Conservation (phyloP, 2,113 vertebrate genomes). For the Sarotherodon lohbergeri region DNA sequence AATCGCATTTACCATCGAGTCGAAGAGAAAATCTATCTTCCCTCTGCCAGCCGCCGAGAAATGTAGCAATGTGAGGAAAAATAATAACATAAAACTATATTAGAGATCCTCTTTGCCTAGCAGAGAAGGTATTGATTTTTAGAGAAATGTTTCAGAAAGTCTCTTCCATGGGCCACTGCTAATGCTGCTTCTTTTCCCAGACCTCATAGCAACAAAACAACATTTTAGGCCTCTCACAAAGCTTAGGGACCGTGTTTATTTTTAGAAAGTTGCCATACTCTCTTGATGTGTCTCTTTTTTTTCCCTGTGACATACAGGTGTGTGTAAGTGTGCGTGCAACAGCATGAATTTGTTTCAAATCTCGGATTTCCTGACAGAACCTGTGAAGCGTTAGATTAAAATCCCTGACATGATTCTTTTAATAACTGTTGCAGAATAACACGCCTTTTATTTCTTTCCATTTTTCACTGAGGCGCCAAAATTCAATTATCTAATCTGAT, state of each 20-base stretch:
- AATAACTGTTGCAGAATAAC: conserved; percentile 57
- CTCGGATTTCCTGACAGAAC: conserved; percentile 40
- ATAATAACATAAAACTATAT: conserved; percentile 74
- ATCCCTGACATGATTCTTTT: conserved; percentile 55
- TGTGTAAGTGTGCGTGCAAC: background rate
- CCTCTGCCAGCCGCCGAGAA: conserved; percentile 50
- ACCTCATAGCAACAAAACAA: conserved; percentile 43
- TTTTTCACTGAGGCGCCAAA: conserved; percentile 52
- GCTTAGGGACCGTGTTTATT: conserved; percentile 24
- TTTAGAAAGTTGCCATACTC: conserved; percentile 4
- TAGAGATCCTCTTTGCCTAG: conserved; percentile 67
- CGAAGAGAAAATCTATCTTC: conserved; percentile 61
- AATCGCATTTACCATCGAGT: conserved; percentile 68
- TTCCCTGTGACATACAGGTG: background rate
- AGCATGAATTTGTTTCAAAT: conserved; percentile 8
- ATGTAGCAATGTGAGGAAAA: conserved; percentile 62
- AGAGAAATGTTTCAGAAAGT: conserved; percentile 62
- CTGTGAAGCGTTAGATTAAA: conserved; percentile 64
- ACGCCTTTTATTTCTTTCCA: conserved; percentile 49
- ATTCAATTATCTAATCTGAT: conserved; percentile 70
- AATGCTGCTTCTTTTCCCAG: conserved; percentile 44
- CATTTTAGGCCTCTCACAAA: conserved; percentile 43
- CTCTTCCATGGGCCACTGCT: conserved; percentile 48
- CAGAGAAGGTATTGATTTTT: conserved; percentile 73
- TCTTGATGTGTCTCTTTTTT: background rate